Evolutionary conservation across 2,888 invertebrate genomes (phyloP), one percentile per base, ranked within the genome.

Genomic region (Antheraea yamamai): DNA sequence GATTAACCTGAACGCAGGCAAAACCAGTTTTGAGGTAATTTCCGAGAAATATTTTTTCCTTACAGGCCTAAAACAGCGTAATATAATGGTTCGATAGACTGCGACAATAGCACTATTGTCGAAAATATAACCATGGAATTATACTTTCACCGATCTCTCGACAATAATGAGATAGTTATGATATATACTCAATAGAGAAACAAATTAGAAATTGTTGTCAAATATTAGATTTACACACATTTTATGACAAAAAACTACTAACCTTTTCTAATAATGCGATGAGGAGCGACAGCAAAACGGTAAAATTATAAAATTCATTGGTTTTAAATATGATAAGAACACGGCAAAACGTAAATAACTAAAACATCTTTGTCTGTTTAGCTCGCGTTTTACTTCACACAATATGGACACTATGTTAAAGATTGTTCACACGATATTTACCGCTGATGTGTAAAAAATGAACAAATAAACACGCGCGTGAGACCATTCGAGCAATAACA

Each of bases 361-460:
- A 81, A 78, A 80, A 81, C 83, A 88, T 86, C 87, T 85, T 87
- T 83, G 84, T 85, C 79, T 79, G 82, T 84, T 82, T 82, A 66
- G 78, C 80, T 81, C 83, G 81, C 82, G 80, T 83, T 79, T 81
- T 76, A 77, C 74, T 77, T 80, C 78, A 82, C 83, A 84, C 89
- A 90, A 87, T 88, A 88, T 87, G 86, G 87, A 84, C 84, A 89
- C 85, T 81, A 81, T 79, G 80, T 83, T 84, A 84, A n/a, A 83
- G 83, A 80, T 84, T 84, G 84, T 82, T 84, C 84, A 85, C 81
- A 75, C 78, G 78, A 77, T 81, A 82, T 81, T 84, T 83, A 84
- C 82, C 81, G 77, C 80, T 79, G 79, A 79, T 79, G 77, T 81
- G 81, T 84, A 81, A 82, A 81, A 82, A 79, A 81, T 78, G 78